Conservation (phyloP, 2,888 invertebrate genomes). For the Drosophila peninsularis region DNA sequence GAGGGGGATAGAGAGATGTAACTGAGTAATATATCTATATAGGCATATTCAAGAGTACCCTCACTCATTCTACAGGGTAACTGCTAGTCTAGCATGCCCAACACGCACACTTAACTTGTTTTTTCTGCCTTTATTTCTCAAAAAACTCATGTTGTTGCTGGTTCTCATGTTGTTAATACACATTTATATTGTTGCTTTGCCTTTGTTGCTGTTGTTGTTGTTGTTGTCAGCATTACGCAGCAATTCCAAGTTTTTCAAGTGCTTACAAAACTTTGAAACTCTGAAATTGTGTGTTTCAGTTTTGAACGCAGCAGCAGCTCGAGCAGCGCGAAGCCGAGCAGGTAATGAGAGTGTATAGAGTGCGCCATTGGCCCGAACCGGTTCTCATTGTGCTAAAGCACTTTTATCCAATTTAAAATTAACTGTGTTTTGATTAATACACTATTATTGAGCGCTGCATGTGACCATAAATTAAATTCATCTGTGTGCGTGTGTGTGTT, state of each 20-base stretch:
- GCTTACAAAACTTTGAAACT: conserved; percentile 58
- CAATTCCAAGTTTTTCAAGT: conserved; percentile 72
- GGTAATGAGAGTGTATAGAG: conserved; percentile 52
- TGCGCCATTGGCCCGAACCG: conserved; percentile 45
- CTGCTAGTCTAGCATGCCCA: neutral
- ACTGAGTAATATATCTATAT: no score
- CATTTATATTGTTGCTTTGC: conserved; percentile 25
- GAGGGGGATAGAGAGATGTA: no score
- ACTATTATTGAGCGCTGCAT: conserved; percentile 73
- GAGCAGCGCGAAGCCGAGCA: conserved; percentile 12
- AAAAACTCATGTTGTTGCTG: conserved; percentile 38
- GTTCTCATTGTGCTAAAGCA: conserved; percentile 51
- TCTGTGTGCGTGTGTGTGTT: conserved; percentile 18
- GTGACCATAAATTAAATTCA: conserved; percentile 53
- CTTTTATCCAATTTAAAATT: conserved; percentile 70
- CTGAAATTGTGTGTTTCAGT: conserved; percentile 71
- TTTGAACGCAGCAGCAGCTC: conserved; percentile 25
- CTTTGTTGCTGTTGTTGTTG: conserved; percentile 28
- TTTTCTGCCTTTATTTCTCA: conserved; percentile 17
- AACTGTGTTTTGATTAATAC: conserved; percentile 78
- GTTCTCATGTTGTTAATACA: conserved; percentile 41
- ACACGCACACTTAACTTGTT: neutral
- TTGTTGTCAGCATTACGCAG: conserved; percentile 64
- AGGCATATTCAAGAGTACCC: neutral
- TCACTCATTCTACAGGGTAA: neutral